Base-by-base conservation (phyloP, 2,888 invertebrate genomes). In the Hirtodrosophila cameraria region DNA sequence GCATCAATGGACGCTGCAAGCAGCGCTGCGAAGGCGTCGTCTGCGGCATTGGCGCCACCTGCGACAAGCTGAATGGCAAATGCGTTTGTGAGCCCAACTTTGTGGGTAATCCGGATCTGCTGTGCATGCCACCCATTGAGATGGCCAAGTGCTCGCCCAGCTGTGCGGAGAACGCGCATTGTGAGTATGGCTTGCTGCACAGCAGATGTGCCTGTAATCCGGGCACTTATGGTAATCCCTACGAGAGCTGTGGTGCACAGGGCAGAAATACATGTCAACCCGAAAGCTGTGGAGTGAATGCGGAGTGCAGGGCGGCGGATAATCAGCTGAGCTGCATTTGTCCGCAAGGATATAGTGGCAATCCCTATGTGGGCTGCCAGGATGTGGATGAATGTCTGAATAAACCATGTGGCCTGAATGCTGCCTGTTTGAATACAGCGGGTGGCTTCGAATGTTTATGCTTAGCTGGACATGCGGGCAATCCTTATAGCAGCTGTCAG, bases 401-500 rank as follows among this genome's bases (percentile, higher is more conserved):
- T 68, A 94, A 94, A 81, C 96, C 96, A 0, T 96, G 96, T 86
- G 97, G 96, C 5, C 93, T 93, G 81, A 96, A 96, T 89, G 97
- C 98, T 0, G 94, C 95, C 35, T 98, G 98, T 88, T 95, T 97
- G 69, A 98, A 98, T 89, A 96, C 96, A 0, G 93, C 95, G 9
- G 98, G 98, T 48, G 94, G 95, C 79, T 98, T 94, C 89, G 96
- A 96, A 88, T 98, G 98, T 89, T 93, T 95, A 31, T 98, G 98
- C 88, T 94, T 95, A 88, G 95, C 95, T 66, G 94, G 94, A 42
- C 95, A 94, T 88, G 94, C 94, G 57, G 97, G 97, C 41, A 97
- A 97, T 92, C 97, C 97, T 0, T 97, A 97, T 87, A 93, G 94
- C 64, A 94, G 95, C 86, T 97, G 97, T 87, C 94, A 95, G 33